Conservation (phyloP, 35 echinoderm and acorn worm species). For the Nesometra sesokonis region DNA sequence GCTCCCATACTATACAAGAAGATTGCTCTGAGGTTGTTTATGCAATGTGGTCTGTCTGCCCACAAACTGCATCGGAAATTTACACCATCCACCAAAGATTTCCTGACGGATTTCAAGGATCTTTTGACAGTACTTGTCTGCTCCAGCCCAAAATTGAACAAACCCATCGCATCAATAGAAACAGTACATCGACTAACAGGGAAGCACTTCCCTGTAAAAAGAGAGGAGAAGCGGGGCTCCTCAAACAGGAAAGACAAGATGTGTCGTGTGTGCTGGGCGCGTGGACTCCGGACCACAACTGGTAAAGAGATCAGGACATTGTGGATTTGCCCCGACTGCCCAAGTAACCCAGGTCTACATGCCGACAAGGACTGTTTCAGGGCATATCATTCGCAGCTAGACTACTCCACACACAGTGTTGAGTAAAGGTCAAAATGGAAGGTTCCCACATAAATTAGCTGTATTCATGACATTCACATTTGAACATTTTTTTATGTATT, state of each 20-base stretch:
- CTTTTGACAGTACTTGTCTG: not conserved
- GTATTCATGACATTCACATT: too few species aligned
- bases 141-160: not conserved
- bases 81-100: not conserved
- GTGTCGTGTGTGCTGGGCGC: constrained; percentile 21
- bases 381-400: not conserved
- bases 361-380: constrained; percentile 4
- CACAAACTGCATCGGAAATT: not conserved
- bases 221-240: not conserved
- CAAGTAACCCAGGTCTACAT: constrained; percentile 9
- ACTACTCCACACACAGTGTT: not conserved
- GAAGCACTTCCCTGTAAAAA: not conserved
- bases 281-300: not conserved
- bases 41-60: constrained; percentile 12
- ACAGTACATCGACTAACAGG: not conserved
- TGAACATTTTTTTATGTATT: too few species aligned
- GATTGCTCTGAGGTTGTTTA: not conserved
- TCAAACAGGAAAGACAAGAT: constrained; percentile 9
- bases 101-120: not conserved
- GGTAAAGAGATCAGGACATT: constrained; percentile 6
- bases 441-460: too few species aligned
- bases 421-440: too few species aligned
- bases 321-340: constrained; percentile 2
- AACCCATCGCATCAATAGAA: not conserved
- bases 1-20: too few species aligned